Evolutionary conservation across 2,797 vertebrate genomes (phyloP).

Genomic region (Crocodylus rhombifer): DNA sequence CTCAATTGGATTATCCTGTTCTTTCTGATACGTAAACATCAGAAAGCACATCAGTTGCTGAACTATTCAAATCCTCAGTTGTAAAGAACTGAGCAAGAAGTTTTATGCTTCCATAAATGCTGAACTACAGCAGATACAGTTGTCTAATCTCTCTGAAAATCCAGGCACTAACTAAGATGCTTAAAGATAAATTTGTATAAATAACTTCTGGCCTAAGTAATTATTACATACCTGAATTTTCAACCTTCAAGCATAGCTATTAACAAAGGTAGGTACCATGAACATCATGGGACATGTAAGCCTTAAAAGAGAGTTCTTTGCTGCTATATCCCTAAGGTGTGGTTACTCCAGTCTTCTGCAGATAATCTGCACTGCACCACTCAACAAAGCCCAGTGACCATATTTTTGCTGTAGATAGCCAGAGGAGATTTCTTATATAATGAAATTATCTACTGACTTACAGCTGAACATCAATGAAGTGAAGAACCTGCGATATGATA

Average conservation of each 20-base stretch:
- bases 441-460: background rate
- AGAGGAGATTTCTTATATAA: background rate
- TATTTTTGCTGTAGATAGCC: conserved; percentile 15
- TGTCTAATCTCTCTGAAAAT: background rate
- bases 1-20: background rate
- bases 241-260: background rate
- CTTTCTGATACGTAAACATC: background rate
- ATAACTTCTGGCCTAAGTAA: background rate
- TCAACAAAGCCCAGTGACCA: no score
- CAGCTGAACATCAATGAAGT: background rate
- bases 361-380: background rate
- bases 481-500: background rate
- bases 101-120: background rate
- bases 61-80: background rate
- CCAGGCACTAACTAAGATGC: background rate
- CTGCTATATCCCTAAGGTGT: no score
- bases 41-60: background rate
- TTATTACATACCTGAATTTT: background rate
- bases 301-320: conserved; percentile 2
- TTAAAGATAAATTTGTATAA: background rate
- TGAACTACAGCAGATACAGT: background rate
- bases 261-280: background rate
- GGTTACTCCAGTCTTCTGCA: background rate
- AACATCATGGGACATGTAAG: background rate
- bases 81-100: background rate